Evolutionary conservation across 1,140 invertebrate species (phyloP).

Genomic region (Drosophila funebris): DNA sequence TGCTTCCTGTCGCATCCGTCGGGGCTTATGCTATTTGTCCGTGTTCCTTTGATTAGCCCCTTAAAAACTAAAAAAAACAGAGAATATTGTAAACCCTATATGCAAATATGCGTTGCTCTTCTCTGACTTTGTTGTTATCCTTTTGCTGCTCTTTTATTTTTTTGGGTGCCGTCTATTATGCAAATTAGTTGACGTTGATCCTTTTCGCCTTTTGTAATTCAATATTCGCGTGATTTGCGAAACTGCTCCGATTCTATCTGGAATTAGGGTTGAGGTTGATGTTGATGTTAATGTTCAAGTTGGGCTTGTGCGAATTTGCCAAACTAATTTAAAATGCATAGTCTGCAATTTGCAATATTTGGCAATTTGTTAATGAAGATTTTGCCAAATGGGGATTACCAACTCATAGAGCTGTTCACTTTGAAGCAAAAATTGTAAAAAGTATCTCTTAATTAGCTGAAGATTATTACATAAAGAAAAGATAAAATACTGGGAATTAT

Average conservation of each 20-base stretch:
- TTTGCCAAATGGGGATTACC: constrained; percentile 23
- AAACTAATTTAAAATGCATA: constrained; percentile 62
- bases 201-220: constrained; percentile 57
- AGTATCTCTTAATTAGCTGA: no score
- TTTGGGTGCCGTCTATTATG: constrained; percentile 53
- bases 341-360: not conserved
- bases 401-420: not conserved
- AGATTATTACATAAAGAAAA: no score
- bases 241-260: constrained; percentile 11
- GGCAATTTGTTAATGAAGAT: constrained; percentile 56
- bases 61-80: not conserved
- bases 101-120: constrained; percentile 49
- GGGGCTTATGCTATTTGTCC: constrained; percentile 42
- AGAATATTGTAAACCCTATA: constrained; percentile 23
- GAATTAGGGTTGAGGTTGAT: not conserved
- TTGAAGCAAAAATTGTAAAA: no score
- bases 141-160: constrained; percentile 16
- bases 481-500: no score
- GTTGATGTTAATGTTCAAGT: not conserved
- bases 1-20: constrained; percentile 61
- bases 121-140: constrained; percentile 53
- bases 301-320: constrained; percentile 44
- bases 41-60: constrained; percentile 61
- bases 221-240: constrained; percentile 65
- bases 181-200: constrained; percentile 58